These are phyloP conservation scores for Selene dorsalis DNA, from an alignment of 2,797 vertebrate genomes.

Conservation along the genomic window DNA sequence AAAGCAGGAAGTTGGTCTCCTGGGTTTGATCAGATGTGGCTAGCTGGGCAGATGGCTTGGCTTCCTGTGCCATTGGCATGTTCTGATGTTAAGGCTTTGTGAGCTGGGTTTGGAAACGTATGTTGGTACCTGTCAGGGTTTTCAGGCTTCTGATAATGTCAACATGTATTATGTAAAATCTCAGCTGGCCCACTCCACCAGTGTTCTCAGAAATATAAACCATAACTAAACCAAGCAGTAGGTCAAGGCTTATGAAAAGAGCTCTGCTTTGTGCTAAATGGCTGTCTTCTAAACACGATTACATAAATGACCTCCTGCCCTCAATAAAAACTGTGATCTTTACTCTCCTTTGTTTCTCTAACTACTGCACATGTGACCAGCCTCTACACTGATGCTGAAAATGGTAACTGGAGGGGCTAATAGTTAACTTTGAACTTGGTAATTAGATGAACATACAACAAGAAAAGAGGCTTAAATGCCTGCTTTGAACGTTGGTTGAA, in stretches of 20 bases:
- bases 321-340: slow-evolving; percentile 5
- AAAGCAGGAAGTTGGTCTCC: slow-evolving; percentile 33
- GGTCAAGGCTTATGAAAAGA: slow-evolving; percentile 5
- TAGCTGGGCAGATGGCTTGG: slow-evolving; percentile 5
- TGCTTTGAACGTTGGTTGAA: neutral
- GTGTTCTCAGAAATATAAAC: slow-evolving; percentile 40
- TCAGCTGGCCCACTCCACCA: neutral
- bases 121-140: neutral
- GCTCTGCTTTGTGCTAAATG: neutral
- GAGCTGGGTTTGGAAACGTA: slow-evolving; percentile 1
- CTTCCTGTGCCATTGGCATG: neutral
- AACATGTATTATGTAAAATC: neutral
- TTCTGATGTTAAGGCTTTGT: slow-evolving; percentile 4
- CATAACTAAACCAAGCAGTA: slow-evolving; percentile 8
- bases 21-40: slow-evolving; percentile 35
- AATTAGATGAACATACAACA: neutral
- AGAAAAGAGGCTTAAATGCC: neutral
- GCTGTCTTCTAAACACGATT: slow-evolving; percentile 33
- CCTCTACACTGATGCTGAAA: neutral
- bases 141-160: neutral
- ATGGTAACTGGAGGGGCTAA: neutral
- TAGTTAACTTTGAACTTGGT: neutral
- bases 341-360: neutral
- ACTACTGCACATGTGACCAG: slow-evolving; percentile 1
- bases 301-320: slow-evolving; percentile 18